Conservation (phyloP, 2,797 vertebrate genomes). For the Anniella stebbinsi region DNA sequence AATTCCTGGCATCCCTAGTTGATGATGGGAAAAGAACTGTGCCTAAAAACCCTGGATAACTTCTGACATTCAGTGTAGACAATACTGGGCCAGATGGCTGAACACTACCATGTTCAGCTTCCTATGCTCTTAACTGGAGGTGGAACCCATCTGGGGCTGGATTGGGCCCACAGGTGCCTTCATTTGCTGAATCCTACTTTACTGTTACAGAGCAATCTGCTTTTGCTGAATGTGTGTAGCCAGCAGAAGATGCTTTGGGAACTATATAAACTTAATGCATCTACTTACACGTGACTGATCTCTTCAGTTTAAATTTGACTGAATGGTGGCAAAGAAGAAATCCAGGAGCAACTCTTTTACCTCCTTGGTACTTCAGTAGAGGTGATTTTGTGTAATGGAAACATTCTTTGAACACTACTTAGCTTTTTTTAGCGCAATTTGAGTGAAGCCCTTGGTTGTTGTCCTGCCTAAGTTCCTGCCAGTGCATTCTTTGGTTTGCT, state of each 20-base stretch:
- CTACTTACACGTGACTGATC: neutral
- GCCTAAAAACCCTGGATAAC: neutral
- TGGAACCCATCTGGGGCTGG: neutral
- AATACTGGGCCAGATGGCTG: neutral
- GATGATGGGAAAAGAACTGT: neutral
- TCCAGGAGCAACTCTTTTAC: neutral
- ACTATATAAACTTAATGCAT: neutral
- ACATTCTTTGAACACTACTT: conserved; percentile 1
- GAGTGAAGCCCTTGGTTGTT: neutral
- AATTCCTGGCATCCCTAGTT: neutral
- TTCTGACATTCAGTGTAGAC: neutral
- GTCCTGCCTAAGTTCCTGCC: neutral
- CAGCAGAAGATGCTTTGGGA: neutral
- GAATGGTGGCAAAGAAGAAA: neutral
- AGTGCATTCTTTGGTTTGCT: conserved; percentile 10
- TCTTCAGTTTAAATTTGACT: neutral
- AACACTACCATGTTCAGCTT: neutral
- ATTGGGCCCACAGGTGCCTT: neutral
- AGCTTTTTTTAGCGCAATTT: neutral
- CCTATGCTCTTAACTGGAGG: neutral
- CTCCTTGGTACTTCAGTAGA: neutral
- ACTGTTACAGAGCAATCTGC: neutral
- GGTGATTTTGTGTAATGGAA: neutral
- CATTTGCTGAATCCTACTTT: neutral
- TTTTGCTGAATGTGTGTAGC: neutral